Evolutionary conservation across 1,140 invertebrate genomes (phyloP), one percentile per base, ranked within the genome.

Genomic region (Drosophila suzukii): DNA sequence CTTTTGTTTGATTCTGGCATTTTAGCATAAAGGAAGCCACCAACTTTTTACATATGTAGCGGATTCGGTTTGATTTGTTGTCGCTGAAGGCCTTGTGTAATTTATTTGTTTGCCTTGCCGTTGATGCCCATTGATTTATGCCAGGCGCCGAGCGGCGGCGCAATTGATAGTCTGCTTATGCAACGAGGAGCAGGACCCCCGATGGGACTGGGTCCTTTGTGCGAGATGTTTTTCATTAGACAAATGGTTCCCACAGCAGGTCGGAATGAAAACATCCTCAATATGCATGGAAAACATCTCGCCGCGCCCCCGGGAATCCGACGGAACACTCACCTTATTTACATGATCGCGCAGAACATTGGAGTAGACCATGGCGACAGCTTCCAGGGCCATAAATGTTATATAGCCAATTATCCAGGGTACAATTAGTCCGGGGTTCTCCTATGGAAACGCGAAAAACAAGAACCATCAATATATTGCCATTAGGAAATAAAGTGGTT

Each of bases 331-430:
- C 92, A 96, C 95, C 93, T 94, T 95, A 92, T 96, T 96, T 60
- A 96, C 95, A 91, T 96, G 95, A 93, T 96, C 95, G 91, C 95
- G 94, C 56, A 96, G 93, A 17, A 96, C 95, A 91, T 96, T 96
- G 24, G 95, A 96, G 91, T 96, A 96, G 17, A 96, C 95, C 94
- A 96, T 95, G 54, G 95, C 94, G 88, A 96, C 95, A 15, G 95
- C 95, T 91, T 96, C 95, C 68, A 96, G 88, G 17, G 95, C 94
- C 94, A 96, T 95, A 92, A 96, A 95, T 4, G 95, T 95, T 88
- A 96, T 95, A 81, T 94, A 95, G 55, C 95, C 95, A 58, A 96
- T 94, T 61, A 96, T 95, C 95, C 95, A 96, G 43, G 95, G 95
- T 60, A 95, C 95, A 36, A 96, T 93, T 67, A 96, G 93, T 4